Conservation (phyloP, 2,797 vertebrate species). For the Myripristis jacobus region DNA sequence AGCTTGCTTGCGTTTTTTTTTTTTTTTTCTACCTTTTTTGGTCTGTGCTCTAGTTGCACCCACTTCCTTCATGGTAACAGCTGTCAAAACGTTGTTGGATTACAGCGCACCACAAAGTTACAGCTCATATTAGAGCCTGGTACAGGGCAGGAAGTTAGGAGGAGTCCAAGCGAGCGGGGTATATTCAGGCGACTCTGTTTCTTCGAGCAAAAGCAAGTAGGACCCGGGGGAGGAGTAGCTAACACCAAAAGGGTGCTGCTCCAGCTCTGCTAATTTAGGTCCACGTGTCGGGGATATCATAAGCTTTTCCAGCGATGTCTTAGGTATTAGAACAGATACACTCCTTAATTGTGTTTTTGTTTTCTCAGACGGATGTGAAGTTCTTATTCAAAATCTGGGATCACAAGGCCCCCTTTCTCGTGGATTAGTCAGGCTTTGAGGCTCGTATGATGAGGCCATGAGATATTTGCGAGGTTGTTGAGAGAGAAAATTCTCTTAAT, state of each 20-base stretch:
- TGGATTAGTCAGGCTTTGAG: slow-evolving; percentile 64
- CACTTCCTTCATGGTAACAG: slow-evolving; percentile 90
- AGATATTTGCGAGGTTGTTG: slow-evolving; percentile 71
- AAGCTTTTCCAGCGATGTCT: slow-evolving; percentile 76
- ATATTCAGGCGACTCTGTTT: slow-evolving; percentile 71
- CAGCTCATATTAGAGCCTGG: slow-evolving; percentile 83
- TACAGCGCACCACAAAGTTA: slow-evolving; percentile 82
- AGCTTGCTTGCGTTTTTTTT: slow-evolving; percentile 47
- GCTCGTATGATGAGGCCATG: slow-evolving; percentile 66
- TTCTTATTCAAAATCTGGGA: slow-evolving; percentile 62
- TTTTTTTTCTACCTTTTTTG: slow-evolving; percentile 53
- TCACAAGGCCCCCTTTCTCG: slow-evolving; percentile 61
- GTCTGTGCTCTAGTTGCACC: slow-evolving; percentile 82
- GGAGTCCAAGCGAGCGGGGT: slow-evolving; percentile 63
- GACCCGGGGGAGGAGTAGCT: slow-evolving; percentile 70
- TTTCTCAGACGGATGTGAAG: slow-evolving; percentile 66
- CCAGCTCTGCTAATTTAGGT: slow-evolving; percentile 74
- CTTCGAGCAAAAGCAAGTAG: slow-evolving; percentile 57
- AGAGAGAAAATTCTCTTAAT: slow-evolving; percentile 78
- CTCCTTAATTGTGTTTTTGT: slow-evolving; percentile 72
- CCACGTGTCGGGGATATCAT: slow-evolving; percentile 78
- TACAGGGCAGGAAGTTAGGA: slow-evolving; percentile 76
- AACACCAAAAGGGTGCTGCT: slow-evolving; percentile 71
- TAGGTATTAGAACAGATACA: slow-evolving; percentile 73
- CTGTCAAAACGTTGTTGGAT: slow-evolving; percentile 89